Conservation (phyloP, 1,140 invertebrate species). For the Patella vulgata region DNA sequence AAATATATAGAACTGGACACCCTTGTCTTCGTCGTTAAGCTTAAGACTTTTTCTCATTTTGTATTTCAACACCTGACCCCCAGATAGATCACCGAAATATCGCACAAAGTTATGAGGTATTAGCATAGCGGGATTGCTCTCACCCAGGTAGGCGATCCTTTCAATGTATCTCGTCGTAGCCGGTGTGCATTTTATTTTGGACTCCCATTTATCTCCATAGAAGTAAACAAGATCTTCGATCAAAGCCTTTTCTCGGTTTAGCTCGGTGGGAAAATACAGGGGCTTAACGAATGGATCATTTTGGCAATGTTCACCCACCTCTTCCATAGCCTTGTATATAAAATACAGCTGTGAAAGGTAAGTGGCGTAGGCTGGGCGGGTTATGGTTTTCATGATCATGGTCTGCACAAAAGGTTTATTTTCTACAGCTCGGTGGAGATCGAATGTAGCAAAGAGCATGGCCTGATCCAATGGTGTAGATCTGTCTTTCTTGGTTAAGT, state of each 20-base stretch:
- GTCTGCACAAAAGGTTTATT: slow-evolving; percentile 3
- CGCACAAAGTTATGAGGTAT: slow-evolving; percentile 15
- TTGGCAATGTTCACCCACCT: not conserved
- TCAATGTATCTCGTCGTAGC: slow-evolving; percentile 6
- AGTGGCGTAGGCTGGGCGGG: not conserved
- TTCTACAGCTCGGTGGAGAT: slow-evolving; percentile 11
- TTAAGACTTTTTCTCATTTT: slow-evolving; percentile 10
- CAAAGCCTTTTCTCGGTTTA: slow-evolving; percentile 6
- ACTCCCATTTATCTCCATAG: slow-evolving; percentile 12
- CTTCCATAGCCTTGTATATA: slow-evolving; percentile 20
- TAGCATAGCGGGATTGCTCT: slow-evolving; percentile 7
- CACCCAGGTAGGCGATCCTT: not conserved
- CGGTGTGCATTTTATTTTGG: not conserved
- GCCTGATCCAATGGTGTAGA: not conserved
- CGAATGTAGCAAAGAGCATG: not conserved
- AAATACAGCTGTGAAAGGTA: slow-evolving; percentile 12
- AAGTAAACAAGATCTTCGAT: slow-evolving; percentile 14
- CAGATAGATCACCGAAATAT: slow-evolving; percentile 18
- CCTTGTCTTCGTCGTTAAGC: not conserved
- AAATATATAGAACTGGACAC: slow-evolving; percentile 14
- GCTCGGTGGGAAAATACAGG: slow-evolving; percentile 12
- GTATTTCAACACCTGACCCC: slow-evolving; percentile 13
- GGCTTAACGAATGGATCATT: slow-evolving; percentile 1
- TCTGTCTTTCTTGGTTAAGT: no score
- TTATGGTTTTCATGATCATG: slow-evolving; percentile 6